A percentile compares a stretch with the other conserved stretches of the same genome.
Evolutionary conservation across 2,797 vertebrate species (phyloP).

Genomic region (Thalassophryne amazonica): DNA sequence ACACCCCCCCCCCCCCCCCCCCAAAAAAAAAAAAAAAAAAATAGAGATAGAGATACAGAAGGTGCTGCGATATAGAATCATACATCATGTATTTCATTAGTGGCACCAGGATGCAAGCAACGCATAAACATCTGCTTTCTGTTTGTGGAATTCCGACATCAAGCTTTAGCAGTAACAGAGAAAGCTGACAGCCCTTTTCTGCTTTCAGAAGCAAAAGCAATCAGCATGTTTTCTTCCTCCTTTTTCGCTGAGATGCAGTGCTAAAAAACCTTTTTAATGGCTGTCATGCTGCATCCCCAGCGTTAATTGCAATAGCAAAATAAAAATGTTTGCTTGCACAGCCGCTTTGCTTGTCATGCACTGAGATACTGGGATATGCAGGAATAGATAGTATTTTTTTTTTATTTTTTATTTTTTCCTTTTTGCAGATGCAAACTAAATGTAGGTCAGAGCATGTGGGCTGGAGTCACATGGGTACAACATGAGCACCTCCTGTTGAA

Average conservation of each 20-base stretch:
- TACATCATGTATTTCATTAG: neutral
- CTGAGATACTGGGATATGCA: slow-evolving; percentile 25
- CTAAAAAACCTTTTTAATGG: slow-evolving; percentile 3
- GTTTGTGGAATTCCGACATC: neutral
- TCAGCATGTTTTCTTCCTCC: neutral
- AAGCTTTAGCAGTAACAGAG: neutral
- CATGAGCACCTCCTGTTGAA: slow-evolving; percentile 40
- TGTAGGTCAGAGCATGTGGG: slow-evolving; percentile 44
- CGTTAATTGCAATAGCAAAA: slow-evolving; percentile 23
- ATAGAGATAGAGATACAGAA: neutral
- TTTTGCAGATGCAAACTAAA: slow-evolving; percentile 52
- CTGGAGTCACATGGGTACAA: slow-evolving; percentile 45
- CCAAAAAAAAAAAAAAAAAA: neutral
- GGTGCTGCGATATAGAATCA: too few species aligned
- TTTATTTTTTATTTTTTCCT: slow-evolving; percentile 35
- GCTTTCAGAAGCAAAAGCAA: neutral
- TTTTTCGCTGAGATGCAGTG: neutral
- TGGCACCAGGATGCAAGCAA: neutral
- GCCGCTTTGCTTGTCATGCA: slow-evolving; percentile 19
- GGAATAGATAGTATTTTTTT: slow-evolving; percentile 34
- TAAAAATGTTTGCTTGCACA: neutral
- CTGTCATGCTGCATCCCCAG: slow-evolving; percentile 4
- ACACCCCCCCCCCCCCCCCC: neutral
- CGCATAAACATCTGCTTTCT: neutral
- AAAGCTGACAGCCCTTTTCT: neutral